Conservation (phyloP, 2,797 vertebrate genomes). For the Rhadinocentrus ornatus region DNA sequence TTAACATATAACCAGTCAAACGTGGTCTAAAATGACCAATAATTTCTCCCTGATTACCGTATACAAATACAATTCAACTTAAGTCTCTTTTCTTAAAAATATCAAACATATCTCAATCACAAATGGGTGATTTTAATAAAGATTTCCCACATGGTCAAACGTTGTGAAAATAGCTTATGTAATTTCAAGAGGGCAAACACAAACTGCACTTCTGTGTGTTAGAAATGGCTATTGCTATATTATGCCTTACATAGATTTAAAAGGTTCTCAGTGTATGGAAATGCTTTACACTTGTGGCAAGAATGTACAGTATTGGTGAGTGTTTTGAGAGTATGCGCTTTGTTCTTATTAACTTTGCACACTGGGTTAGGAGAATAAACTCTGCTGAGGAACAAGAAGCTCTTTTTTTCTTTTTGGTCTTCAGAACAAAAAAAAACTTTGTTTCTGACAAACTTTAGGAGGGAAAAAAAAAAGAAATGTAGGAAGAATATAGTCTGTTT, state of each 20-base stretch:
- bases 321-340: slow-evolving; percentile 44
- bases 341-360: slow-evolving; percentile 46
- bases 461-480: slow-evolving; percentile 8
- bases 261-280: slow-evolving; percentile 63
- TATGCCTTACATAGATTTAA: slow-evolving; percentile 58
- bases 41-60: slow-evolving; percentile 73
- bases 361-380: slow-evolving; percentile 37
- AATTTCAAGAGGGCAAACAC: slow-evolving; percentile 68
- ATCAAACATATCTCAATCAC: slow-evolving; percentile 72
- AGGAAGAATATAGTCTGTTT: slow-evolving; percentile 58
- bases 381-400: slow-evolving; percentile 38
- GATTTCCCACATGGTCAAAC: slow-evolving; percentile 65
- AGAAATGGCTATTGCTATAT: slow-evolving; percentile 72
- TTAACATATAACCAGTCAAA: slow-evolving; percentile 62
- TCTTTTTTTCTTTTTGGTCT: slow-evolving; percentile 69
- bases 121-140: slow-evolving; percentile 73
- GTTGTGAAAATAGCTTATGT: slow-evolving; percentile 79
- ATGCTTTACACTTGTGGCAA: slow-evolving; percentile 63
- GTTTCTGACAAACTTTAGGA: slow-evolving; percentile 36
- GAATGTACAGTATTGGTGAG: slow-evolving; percentile 60
- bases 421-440: slow-evolving; percentile 39
- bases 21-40: slow-evolving; percentile 76
- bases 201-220: slow-evolving; percentile 54
- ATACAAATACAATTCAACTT: slow-evolving; percentile 71
- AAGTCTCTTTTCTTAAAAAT: slow-evolving; percentile 74